These are phyloP conservation scores for Amblyjoppa proteus DNA, from an alignment of 2,888 invertebrate genomes.

Conservation along the genomic window DNA sequence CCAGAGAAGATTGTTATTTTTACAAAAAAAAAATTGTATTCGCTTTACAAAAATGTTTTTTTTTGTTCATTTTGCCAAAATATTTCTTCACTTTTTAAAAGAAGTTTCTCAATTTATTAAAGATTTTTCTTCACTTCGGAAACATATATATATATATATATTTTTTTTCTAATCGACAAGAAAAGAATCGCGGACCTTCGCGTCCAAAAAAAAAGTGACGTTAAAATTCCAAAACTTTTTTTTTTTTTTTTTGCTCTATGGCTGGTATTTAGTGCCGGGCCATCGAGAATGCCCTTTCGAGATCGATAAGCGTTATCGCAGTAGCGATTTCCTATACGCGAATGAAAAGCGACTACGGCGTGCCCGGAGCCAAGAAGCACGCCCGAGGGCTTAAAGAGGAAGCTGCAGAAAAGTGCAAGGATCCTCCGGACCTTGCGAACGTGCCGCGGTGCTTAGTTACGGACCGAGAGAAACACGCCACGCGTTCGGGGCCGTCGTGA, in stretches of 20 bases:
- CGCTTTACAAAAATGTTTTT: too few relatives aligned
- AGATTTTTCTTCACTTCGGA: too few relatives aligned
- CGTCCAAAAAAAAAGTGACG: neutral
- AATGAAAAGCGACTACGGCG: neutral
- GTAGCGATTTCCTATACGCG: neutral
- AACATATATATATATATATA: too few relatives aligned
- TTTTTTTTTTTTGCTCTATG: neutral
- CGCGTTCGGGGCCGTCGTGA: conserved; percentile 59
- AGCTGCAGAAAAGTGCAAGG: neutral
- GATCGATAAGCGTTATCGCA: neutral
- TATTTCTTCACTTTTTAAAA: too few relatives aligned
- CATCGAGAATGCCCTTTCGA: neutral
- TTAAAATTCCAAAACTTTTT: neutral
- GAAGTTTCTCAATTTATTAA: too few relatives aligned
- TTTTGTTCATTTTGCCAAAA: too few relatives aligned
- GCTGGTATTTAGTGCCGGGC: neutral
- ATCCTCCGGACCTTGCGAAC: neutral
- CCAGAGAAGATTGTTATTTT: too few relatives aligned
- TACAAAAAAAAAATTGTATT: too few relatives aligned
- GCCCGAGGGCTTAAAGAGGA: neutral
- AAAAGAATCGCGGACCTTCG: neutral
- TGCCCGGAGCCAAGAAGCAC: neutral
- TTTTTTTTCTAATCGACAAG: neutral
- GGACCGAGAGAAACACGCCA: conserved; percentile 33
- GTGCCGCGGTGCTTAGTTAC: neutral